Conservation (phyloP, 2,113 vertebrate species). For the Dicaeum eximium region DNA sequence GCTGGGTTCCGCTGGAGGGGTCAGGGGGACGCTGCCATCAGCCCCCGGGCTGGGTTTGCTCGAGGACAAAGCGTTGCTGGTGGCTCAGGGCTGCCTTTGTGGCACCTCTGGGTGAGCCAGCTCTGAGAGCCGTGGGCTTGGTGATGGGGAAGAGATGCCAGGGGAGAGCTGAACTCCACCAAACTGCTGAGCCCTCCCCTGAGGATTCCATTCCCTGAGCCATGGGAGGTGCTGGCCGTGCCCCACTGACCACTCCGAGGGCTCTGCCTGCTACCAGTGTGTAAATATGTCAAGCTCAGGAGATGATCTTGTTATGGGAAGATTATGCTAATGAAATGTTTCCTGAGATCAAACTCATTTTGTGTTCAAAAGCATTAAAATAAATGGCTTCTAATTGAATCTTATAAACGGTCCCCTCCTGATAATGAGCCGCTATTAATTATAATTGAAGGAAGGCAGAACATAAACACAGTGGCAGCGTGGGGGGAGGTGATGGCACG, state of each 20-base stretch:
- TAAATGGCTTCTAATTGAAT: constrained; percentile 70
- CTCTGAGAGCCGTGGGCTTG: fast-evolving
- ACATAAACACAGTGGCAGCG: background rate
- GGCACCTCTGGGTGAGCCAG: fast-evolving
- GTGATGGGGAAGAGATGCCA: background rate
- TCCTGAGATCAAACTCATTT: constrained; percentile 68
- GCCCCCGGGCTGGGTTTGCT: background rate
- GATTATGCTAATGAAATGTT: constrained; percentile 68
- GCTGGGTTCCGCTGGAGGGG: background rate
- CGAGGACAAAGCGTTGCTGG: background rate
- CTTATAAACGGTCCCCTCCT: constrained; percentile 64
- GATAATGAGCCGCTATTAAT: constrained; percentile 58
- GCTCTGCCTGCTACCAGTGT: background rate
- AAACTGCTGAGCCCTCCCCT: background rate
- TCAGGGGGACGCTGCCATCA: background rate
- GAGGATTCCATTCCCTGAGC: fast-evolving
- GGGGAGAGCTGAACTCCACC: background rate
- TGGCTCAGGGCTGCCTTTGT: background rate
- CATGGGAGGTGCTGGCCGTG: fast-evolving
- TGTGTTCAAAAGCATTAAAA: constrained; percentile 65
- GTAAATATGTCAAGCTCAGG: constrained; percentile 29
- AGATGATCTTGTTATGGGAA: constrained; percentile 57
- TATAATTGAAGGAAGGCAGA: constrained; percentile 60
- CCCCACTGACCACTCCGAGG: fast-evolving
- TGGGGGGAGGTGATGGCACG: background rate